Evolutionary conservation across 1,140 invertebrate genomes (phyloP).

Genomic region (Drosophila nigromelanica): DNA sequence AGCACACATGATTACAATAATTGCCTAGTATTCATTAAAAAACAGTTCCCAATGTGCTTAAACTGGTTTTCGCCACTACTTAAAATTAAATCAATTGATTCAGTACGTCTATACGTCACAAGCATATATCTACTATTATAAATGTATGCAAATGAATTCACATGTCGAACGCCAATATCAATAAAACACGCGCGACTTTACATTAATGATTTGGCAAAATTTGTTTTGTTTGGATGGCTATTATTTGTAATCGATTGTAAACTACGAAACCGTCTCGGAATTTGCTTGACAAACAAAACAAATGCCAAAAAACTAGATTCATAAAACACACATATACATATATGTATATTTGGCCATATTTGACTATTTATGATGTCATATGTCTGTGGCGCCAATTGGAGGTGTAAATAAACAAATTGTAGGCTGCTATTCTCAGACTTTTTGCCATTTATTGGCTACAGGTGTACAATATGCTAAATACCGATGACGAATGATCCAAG

Average conservation of each 20-base stretch:
- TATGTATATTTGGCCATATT: slow-evolving; percentile 1
- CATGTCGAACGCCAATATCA: background rate
- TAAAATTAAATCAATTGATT: background rate
- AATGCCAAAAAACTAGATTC: background rate
- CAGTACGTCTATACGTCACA: slow-evolving; percentile 9
- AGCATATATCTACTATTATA: background rate
- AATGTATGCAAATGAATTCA: slow-evolving; percentile 35
- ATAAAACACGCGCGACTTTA: slow-evolving; percentile 15
- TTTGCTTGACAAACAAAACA: slow-evolving; percentile 49
- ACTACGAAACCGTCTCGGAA: slow-evolving; percentile 55
- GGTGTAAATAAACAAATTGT: slow-evolving; percentile 70
- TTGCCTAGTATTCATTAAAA: background rate
- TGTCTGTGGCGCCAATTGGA: slow-evolving; percentile 66
- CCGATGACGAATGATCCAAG: slow-evolving; percentile 65
- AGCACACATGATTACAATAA: background rate
- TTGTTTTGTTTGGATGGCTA: slow-evolving; percentile 7
- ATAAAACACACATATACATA: background rate
- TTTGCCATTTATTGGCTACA: slow-evolving; percentile 15
- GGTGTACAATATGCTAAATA: slow-evolving; percentile 56
- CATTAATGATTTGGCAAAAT: slow-evolving; percentile 19
- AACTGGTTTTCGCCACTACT: slow-evolving; percentile 14
- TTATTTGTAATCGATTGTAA: slow-evolving; percentile 26
- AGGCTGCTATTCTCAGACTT: slow-evolving; percentile 13
- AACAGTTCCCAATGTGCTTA: background rate
- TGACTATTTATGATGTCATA: slow-evolving; percentile 55